Evolutionary conservation across 2,888 invertebrate genomes (phyloP).

Genomic region (Branchinecta sandiegonensis): DNA sequence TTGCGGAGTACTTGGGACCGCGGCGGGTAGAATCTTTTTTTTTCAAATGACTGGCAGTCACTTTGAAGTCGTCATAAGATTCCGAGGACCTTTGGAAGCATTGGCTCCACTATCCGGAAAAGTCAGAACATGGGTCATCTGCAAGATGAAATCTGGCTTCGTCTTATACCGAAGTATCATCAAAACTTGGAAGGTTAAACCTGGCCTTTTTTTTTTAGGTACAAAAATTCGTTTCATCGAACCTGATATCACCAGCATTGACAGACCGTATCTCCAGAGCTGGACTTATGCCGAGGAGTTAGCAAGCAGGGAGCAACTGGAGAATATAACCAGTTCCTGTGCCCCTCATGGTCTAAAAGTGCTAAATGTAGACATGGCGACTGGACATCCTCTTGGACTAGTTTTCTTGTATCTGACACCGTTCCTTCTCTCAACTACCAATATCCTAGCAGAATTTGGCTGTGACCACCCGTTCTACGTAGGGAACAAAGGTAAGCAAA

Average conservation of each 20-base stretch:
- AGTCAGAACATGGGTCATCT: no score
- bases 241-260: background rate
- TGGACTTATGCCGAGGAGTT: slow-evolving; percentile 2
- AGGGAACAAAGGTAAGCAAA: background rate
- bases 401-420: slow-evolving; percentile 1
- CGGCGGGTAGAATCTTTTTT: no score
- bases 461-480: slow-evolving; percentile 12
- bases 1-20: no score
- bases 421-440: background rate
- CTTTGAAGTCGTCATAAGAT: no score
- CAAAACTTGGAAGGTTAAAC: no score
- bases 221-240: slow-evolving; percentile 4
- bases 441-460: background rate
- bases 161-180: no score
- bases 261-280: background rate
- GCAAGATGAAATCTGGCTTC: no score
- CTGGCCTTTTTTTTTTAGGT: no score
- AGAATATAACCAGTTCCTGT: background rate
- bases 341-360: background rate
- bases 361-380: background rate
- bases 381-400: background rate
- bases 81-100: no score
- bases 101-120: no score
- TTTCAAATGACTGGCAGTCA: no score
- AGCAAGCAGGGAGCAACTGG: background rate